Evolutionary conservation across 2,113 vertebrate species (phyloP), one percentile per base, ranked within the genome.

Genomic region (Rhea americana): DNA sequence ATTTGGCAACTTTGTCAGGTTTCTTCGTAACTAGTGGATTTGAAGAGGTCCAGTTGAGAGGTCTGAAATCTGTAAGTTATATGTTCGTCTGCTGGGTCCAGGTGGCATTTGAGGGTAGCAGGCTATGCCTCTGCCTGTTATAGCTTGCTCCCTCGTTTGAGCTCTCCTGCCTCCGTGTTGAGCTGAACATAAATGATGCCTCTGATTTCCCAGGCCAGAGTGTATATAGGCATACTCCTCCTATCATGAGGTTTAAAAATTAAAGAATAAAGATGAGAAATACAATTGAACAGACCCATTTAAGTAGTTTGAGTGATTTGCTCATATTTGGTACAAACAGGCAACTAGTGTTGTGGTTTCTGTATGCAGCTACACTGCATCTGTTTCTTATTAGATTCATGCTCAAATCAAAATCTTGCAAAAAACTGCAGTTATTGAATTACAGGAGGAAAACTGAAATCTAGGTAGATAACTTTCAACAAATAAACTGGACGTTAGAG

Each of bases 401-500:
- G 13, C 37, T 14, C 73, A 79, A 82, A 51, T 41, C 2, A n/a
- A 62, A 61, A 43, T 90, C 30, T 43, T n/a, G 47, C 35, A 35
- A 35, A 35, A 35, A 78, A 26, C 45, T 30, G 32, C 35, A 61
- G 30, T 39, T 85, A 25, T 66, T 79, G 59, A 73, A 45, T 59
- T 65, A 17, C 43, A 55, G 25, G 48, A 39, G 68, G 59, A 77
- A 86, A 77, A 55, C 12, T 58, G 7, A 13, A 9, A 7, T 65
- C 48, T 59, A 2, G 30, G 22, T 0, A 0, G 22, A 3, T 71
- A 53, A 22, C 53, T 66, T 87, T 62, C 45, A 61, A 30, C 20
- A 37, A 20, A 56, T 1, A 0, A 58, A 47, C 43, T 37, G 13
- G 72, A 53, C 17, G 62, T 41, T 0, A 0, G 35, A 32, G 45